Conservation (phyloP, 2,797 vertebrate species). For the Scomberomorus guttatus region DNA sequence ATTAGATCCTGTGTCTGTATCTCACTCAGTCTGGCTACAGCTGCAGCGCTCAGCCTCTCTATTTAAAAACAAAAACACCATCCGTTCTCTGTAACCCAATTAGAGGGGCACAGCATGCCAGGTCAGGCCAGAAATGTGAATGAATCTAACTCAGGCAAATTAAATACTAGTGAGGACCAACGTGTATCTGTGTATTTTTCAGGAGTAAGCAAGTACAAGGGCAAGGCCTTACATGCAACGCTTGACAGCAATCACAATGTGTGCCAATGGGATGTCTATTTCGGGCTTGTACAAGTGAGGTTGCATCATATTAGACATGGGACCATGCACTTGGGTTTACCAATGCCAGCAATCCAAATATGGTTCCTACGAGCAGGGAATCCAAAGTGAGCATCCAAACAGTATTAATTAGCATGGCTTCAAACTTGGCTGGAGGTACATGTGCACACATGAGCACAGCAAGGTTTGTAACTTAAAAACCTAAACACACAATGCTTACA, state of each 20-base stretch:
- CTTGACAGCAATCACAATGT: constrained; percentile 34
- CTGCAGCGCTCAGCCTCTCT: constrained; percentile 25
- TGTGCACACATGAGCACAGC: neutral
- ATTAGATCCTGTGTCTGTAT: neutral
- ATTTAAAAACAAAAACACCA: constrained; percentile 30
- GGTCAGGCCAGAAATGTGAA: constrained; percentile 43
- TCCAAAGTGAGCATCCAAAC: neutral
- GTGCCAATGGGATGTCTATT: constrained; percentile 70
- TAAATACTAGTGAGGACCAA: constrained; percentile 23
- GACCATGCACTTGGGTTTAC: constrained; percentile 53
- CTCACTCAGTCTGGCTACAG: constrained; percentile 17
- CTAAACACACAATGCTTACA: neutral
- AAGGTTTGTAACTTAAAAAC: constrained; percentile 3
- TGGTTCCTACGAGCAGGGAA: constrained; percentile 16
- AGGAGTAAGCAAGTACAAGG: constrained; percentile 17
- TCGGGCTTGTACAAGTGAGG: constrained; percentile 51
- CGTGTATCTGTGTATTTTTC: neutral
- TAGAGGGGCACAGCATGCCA: constrained; percentile 5
- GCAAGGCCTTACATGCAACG: constrained; percentile 27
- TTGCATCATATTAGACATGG: constrained; percentile 74
- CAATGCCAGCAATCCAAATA: constrained; percentile 57
- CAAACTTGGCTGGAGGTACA: neutral
- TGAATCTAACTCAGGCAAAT: constrained; percentile 32
- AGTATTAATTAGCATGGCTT: neutral
- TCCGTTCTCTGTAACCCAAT: constrained; percentile 63